phyloP scores from a whole-genome alignment of 1,140 invertebrate genomes.

The Delia radicum region DNA sequence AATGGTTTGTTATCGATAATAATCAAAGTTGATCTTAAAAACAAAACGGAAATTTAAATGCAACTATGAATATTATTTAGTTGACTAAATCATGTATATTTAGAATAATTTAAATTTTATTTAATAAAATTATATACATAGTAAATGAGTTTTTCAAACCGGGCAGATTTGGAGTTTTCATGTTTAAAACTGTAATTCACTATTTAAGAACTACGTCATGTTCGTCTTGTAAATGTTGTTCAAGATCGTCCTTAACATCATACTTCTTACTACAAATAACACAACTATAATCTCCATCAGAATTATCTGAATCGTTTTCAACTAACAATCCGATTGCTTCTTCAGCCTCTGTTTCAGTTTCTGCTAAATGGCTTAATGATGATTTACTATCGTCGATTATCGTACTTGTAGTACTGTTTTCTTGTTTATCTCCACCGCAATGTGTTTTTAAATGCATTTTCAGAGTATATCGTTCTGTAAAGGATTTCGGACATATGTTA shows the following conservation, averaged over 20 bases:
- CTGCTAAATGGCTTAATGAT: not conserved
- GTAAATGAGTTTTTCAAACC: too few species aligned
- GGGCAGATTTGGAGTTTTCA: too few species aligned
- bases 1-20: too few species aligned
- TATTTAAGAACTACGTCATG: slow-evolving; percentile 47
- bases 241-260: slow-evolving; percentile 44
- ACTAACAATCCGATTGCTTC: slow-evolving; percentile 37
- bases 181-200: too few species aligned
- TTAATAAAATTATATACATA: too few species aligned
- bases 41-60: too few species aligned
- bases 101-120: too few species aligned
- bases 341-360: slow-evolving; percentile 44
- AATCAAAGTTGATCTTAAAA: too few species aligned
- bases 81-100: too few species aligned
- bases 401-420: not conserved
- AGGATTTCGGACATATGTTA: slow-evolving; percentile 45
- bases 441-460: slow-evolving; percentile 54
- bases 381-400: not conserved
- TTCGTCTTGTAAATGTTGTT: slow-evolving; percentile 46
- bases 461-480: slow-evolving; percentile 51
- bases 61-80: too few species aligned
- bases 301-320: not conserved
- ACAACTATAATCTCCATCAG: slow-evolving; percentile 27
- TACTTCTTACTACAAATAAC: slow-evolving; percentile 45
- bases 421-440: not conserved